phyloP scores from a whole-genome alignment of 2,113 vertebrate genomes.

The Rissa tridactyla region DNA sequence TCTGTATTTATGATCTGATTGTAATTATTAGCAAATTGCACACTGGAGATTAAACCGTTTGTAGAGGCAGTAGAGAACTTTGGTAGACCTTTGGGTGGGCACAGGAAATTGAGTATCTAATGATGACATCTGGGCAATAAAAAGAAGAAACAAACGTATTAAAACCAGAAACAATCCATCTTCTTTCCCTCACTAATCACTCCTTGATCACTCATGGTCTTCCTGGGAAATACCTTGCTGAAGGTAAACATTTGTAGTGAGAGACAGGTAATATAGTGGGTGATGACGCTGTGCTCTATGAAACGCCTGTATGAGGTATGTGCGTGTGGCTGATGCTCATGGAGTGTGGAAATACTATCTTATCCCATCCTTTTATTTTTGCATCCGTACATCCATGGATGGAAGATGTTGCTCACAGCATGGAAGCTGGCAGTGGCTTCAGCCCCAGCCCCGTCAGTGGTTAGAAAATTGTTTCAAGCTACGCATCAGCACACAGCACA shows the following conservation, averaged over 20 bases:
- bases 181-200: neutral
- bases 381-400: neutral
- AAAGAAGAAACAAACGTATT: neutral
- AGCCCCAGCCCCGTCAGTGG: no score
- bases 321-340: neutral
- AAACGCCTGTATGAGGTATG: neutral
- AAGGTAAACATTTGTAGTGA: neutral
- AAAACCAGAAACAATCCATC: neutral
- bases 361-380: neutral
- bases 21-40: neutral
- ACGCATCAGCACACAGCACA: neutral
- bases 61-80: neutral
- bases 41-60: neutral
- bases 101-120: neutral
- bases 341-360: neutral
- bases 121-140: neutral
- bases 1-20: neutral
- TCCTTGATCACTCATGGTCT: neutral
- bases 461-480: neutral
- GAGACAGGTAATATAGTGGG: neutral
- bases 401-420: rapidly evolving
- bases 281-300: neutral
- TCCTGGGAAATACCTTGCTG: neutral
- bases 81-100: neutral
- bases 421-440: neutral